phyloP scores from a whole-genome alignment of 2,888 invertebrate species.

The Mactromeris polynyma region DNA sequence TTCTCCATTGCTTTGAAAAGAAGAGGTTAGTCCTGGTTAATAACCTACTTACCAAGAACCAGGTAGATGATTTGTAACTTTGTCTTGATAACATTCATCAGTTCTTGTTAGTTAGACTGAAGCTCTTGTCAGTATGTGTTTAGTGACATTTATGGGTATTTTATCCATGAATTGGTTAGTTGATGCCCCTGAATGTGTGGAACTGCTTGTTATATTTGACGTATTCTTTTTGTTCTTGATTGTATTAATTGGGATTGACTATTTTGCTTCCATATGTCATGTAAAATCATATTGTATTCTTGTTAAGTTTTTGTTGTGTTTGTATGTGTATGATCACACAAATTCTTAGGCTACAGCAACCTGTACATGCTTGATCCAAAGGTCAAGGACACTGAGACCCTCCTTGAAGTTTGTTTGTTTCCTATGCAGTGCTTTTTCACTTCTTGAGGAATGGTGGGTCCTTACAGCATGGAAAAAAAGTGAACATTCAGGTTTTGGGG shows the following conservation, averaged over 20 bases:
- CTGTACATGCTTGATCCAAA: too few relatives aligned
- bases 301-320: slow-evolving; percentile 2
- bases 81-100: background rate
- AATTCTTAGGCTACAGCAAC: background rate
- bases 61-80: background rate
- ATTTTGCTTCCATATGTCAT: background rate
- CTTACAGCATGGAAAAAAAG: too few relatives aligned
- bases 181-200: background rate
- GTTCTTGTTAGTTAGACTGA: background rate
- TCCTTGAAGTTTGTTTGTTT: too few relatives aligned
- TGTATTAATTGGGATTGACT: background rate
- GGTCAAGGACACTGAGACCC: too few relatives aligned
- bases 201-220: background rate
- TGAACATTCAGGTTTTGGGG: too few relatives aligned
- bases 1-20: too few relatives aligned
- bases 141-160: background rate
- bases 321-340: background rate
- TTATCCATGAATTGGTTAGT: background rate
- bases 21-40: too few relatives aligned
- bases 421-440: too few relatives aligned
- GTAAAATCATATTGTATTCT: background rate
- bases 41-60: too few relatives aligned
- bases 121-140: background rate
- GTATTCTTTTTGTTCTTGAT: background rate
- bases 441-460: too few relatives aligned